Evolutionary conservation across 1,140 invertebrate species (phyloP).

Genomic region (Colletes gigas): DNA sequence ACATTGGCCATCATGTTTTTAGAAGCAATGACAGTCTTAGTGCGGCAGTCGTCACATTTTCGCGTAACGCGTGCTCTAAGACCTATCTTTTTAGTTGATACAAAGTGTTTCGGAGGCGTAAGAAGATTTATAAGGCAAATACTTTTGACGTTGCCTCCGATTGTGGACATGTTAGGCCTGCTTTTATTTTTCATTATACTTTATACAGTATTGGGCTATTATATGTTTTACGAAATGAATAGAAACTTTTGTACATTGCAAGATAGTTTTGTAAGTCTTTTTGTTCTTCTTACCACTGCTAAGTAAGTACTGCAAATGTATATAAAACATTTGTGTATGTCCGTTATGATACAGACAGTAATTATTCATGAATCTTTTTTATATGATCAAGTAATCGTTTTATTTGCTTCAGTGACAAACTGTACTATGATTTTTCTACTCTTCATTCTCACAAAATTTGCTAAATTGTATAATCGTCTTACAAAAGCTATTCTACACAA

Average conservation of each 20-base stretch:
- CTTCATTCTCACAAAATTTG: too few relatives aligned
- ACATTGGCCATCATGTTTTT: slow-evolving; percentile 92
- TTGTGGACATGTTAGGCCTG: slow-evolving; percentile 93
- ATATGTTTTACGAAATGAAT: slow-evolving; percentile 89
- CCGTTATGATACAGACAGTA: too few relatives aligned
- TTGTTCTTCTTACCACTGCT: slow-evolving; percentile 94
- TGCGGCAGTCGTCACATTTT: slow-evolving; percentile 92
- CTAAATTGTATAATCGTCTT: too few relatives aligned
- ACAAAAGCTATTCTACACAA: too few relatives aligned
- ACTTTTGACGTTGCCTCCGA: slow-evolving; percentile 92
- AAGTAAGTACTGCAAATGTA: slow-evolving; percentile 86
- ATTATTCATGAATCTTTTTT: not conserved
- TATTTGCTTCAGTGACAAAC: too few relatives aligned
- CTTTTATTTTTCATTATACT: slow-evolving; percentile 93
- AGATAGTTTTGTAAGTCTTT: slow-evolving; percentile 94
- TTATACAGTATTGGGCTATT: slow-evolving; percentile 92
- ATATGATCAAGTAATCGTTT: too few relatives aligned
- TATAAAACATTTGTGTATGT: too few relatives aligned
- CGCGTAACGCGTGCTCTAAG: slow-evolving; percentile 92
- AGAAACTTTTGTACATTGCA: slow-evolving; percentile 89
- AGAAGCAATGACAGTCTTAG: slow-evolving; percentile 91
- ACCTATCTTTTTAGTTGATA: slow-evolving; percentile 95
- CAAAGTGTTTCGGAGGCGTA: slow-evolving; percentile 90
- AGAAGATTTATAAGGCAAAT: slow-evolving; percentile 88
- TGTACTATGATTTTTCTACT: too few relatives aligned